Percentiles rank a stretch among this genome's conserved stretches.
phyloP scores from a whole-genome alignment of 1,140 invertebrate genomes.

The Drosophila hydei region DNA sequence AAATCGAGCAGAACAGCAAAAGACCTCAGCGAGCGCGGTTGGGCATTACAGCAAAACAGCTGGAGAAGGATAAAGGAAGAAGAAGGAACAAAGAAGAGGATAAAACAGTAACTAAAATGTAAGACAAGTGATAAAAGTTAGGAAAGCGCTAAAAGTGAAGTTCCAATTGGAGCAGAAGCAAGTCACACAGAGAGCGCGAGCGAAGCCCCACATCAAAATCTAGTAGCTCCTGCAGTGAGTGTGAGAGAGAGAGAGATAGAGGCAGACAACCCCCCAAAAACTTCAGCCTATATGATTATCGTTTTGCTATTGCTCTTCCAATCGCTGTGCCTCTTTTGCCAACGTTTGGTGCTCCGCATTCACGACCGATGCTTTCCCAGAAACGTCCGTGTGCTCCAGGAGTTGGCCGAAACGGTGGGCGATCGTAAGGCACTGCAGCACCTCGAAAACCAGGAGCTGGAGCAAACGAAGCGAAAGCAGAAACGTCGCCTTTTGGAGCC shows the following conservation, averaged over 20 bases:
- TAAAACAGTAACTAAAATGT: neutral
- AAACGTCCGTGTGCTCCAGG: slow-evolving; percentile 75
- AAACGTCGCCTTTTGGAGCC: slow-evolving; percentile 67
- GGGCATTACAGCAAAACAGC: slow-evolving; percentile 39
- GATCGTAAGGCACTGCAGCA: slow-evolving; percentile 73
- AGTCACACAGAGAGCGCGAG: neutral
- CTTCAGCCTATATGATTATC: slow-evolving; percentile 78
- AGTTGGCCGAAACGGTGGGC: slow-evolving; percentile 77
- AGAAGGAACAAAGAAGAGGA: neutral
- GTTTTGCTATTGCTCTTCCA: slow-evolving; percentile 81
- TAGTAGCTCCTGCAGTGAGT: slow-evolving; percentile 6
- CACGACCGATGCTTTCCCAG: slow-evolving; percentile 82
- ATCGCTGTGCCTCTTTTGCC: slow-evolving; percentile 83
- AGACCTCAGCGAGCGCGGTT: slow-evolving; percentile 53
- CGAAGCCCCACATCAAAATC: neutral
- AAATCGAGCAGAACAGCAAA: slow-evolving; percentile 55
- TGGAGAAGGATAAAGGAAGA: slow-evolving; percentile 39
- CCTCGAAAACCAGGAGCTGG: slow-evolving; percentile 63
- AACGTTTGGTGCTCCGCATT: slow-evolving; percentile 78
- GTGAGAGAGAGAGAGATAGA: neutral
- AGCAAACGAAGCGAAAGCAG: slow-evolving; percentile 60
- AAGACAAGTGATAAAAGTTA: neutral
- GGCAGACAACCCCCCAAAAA: neutral
- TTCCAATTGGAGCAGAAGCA: slow-evolving; percentile 7
- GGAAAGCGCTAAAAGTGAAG: neutral